Base-by-base conservation (phyloP, 35 echinoderm and acorn worm species). In the Hemicentrotus pulcherrimus region DNA sequence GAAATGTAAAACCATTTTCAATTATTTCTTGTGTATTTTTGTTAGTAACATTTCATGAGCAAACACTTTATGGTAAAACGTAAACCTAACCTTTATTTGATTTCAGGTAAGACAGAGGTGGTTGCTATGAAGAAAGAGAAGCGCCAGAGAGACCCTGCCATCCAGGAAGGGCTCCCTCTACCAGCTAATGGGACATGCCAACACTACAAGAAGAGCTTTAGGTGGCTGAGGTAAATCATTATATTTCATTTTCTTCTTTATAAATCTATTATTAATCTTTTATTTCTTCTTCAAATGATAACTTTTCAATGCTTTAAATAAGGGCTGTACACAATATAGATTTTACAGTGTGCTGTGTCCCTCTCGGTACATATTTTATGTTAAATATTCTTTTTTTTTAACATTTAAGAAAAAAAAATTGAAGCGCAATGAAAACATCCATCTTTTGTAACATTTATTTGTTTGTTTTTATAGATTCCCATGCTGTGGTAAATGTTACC, bases 171-270 rank as follows among this genome's bases (percentile, higher is more conserved):
- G 19, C 46, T 95, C 9, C 95, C 98, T 31, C 98, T 99, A 5
- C 98, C 98, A 31, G 88, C 96, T 1, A 97, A 98, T 94, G 98
- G 98, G 19, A 94, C 96, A 13, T 99, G 98, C 96, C 96, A 97
- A 88, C 98, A 99, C 86, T 99, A 98, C 92, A 97, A 97, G 94
- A 99, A 99, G 60, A 99, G 97, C 90, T 99, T 97, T 95, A 93
- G 98, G 14, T 99, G 98, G 98, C 86, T 99, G 13, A 96, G 98
- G 97, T 97, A 94, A 46, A 46, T 16, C 58, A 6, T 22, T 78
- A 41, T 41, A 41, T 41, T n/a, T 28, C 2, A 15, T 16, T 31
- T 13, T 90, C 9, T 41, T 41, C 31, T 30, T 28, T 78, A 18
- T n/a, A 22, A 22, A 24, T n/a, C 24, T 71, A 71, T 78, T 94